Evolutionary conservation across 2,797 vertebrate species (phyloP).

Genomic region (Pseudochaenichthys georgianus): DNA sequence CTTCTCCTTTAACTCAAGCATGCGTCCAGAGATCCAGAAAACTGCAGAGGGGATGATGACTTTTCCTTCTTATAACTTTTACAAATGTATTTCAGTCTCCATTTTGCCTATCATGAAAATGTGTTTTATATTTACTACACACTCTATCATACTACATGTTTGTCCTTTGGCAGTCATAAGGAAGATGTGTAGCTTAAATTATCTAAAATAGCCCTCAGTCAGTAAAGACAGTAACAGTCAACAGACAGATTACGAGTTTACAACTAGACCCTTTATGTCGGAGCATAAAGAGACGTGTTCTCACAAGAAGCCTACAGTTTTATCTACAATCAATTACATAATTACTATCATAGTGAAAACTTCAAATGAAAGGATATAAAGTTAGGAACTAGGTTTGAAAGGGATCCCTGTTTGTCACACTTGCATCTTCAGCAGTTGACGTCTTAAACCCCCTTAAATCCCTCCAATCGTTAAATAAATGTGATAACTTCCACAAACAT

Average conservation of each 20-base stretch:
- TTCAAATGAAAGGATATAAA: slow-evolving; percentile 17
- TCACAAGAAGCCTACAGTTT: slow-evolving; percentile 33
- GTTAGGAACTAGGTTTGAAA: slow-evolving; percentile 23
- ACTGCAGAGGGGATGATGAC: background rate
- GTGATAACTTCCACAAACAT: slow-evolving; percentile 24
- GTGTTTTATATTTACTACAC: slow-evolving; percentile 22
- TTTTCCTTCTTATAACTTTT: slow-evolving; percentile 2
- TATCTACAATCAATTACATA: slow-evolving; percentile 29
- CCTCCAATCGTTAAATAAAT: slow-evolving; percentile 16
- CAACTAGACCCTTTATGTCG: slow-evolving; percentile 17
- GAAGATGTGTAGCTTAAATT: slow-evolving; percentile 32
- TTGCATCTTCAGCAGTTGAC: slow-evolving; percentile 1
- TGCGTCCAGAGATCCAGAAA: slow-evolving; percentile 31
- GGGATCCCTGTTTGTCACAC: slow-evolving; percentile 12
- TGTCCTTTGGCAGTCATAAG: slow-evolving; percentile 21
- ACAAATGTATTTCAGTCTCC: slow-evolving; percentile 1
- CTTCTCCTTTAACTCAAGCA: slow-evolving; percentile 12
- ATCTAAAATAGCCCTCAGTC: slow-evolving; percentile 64
- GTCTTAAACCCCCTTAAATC: slow-evolving; percentile 4
- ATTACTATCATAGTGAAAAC: slow-evolving; percentile 30
- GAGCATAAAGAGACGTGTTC: slow-evolving; percentile 27
- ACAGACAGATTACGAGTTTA: slow-evolving; percentile 29
- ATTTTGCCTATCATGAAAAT: slow-evolving; percentile 12
- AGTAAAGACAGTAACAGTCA: slow-evolving; percentile 60
- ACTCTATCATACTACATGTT: slow-evolving; percentile 10